phyloP scores from a whole-genome alignment of 2,797 vertebrate genomes.

The Macrochelys suwanniensis region DNA sequence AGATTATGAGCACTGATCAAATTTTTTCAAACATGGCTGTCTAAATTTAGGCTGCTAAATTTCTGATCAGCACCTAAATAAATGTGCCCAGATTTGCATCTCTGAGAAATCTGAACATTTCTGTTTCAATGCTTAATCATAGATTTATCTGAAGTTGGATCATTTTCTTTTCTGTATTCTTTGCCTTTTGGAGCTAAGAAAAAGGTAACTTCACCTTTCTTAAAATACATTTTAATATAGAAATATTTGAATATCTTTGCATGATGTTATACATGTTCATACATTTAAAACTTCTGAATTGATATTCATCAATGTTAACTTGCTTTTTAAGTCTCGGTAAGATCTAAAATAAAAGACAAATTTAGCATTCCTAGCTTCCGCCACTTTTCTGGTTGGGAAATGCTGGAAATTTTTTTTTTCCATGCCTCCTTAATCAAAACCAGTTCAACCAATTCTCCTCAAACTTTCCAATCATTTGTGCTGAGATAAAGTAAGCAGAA shows the following conservation, averaged over 20 bases:
- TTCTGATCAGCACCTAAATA: background rate
- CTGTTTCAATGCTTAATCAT: background rate
- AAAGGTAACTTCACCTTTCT: background rate
- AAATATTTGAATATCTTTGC: background rate
- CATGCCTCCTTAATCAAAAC: background rate
- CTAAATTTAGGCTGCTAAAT: background rate
- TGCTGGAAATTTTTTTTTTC: background rate
- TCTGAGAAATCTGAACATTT: too few relatives aligned
- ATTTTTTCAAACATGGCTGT: background rate
- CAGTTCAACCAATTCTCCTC: background rate
- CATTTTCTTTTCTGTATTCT: background rate
- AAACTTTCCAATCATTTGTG: background rate
- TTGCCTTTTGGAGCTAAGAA: background rate
- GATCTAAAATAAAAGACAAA: background rate
- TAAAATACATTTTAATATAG: background rate
- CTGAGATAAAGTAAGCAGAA: background rate
- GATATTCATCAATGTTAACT: background rate
- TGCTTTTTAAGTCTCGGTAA: background rate
- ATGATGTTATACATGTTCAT: background rate
- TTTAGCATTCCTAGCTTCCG: background rate
- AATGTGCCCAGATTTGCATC: background rate
- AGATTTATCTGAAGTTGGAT: background rate
- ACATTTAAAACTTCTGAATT: background rate
- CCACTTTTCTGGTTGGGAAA: background rate
- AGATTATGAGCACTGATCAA: background rate